Base-by-base conservation (phyloP, 2,888 invertebrate species). In the Parelbella ahira region DNA sequence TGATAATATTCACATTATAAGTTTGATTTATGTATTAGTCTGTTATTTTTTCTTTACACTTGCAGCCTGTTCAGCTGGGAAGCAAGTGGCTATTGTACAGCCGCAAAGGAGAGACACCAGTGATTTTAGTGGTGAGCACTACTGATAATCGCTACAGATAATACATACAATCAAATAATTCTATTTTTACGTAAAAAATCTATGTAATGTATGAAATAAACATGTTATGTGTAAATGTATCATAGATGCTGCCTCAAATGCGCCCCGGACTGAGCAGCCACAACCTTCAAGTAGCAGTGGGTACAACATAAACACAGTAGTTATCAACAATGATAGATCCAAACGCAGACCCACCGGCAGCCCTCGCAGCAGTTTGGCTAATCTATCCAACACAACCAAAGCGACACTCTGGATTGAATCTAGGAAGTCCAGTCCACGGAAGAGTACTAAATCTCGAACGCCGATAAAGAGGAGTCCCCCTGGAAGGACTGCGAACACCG, bases 11-110 rank as follows among this genome's bases (percentile, higher is more conserved):
- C n/a, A n/a, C n/a, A n/a, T n/a, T n/a, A n/a, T n/a, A n/a, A n/a
- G n/a, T n/a, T n/a, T n/a, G n/a, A n/a, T n/a, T n/a, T n/a, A n/a
- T n/a, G n/a, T n/a, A n/a, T n/a, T n/a, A n/a, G n/a, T n/a, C n/a
- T n/a, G n/a, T n/a, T n/a, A n/a, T n/a, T n/a, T n/a, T n/a, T 15
- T 15, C 15, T 2, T 15, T 15, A 3, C 15, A 15, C 2, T 32
- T 45, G 3, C 39, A 54, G 58, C 47, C 1, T 48, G 55, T 2
- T 15, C 47, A 0, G 73, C 74, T 7, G 76, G 72, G 3, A 80
- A 81, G 48, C 88, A 88, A 48, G 83, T 88, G 38, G 88, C 88
- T 2, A 68, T 88, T 4, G 88, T 88, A 21, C 87, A 86, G 51
- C 88, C 87, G 0, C 86, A 82, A 49, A 55, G 86, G 18, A 55